Conservation (phyloP, 37 sponge, comb jelly and placozoan species). For the Agelas oroides region DNA sequence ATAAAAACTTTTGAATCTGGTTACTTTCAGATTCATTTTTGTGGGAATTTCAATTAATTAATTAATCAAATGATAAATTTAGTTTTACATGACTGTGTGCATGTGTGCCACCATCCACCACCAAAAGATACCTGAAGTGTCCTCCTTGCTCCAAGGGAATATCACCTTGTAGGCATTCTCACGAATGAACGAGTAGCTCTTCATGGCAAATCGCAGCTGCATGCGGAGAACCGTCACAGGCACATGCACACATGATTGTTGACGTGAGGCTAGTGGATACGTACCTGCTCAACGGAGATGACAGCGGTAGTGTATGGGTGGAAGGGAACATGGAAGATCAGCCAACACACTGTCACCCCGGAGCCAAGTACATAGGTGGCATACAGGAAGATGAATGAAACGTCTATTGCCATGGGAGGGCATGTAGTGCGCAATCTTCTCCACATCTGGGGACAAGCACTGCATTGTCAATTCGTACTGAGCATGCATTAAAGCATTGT, state of each 20-base stretch:
- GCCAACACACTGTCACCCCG: background rate
- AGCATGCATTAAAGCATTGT: background rate
- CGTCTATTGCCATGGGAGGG: background rate
- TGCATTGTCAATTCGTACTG: too few species aligned
- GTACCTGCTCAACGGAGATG: background rate
- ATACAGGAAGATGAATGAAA: background rate
- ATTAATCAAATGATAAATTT: too few species aligned
- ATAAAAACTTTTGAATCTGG: too few species aligned
- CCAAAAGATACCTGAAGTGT: conserved; percentile 19
- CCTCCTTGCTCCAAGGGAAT: conserved; percentile 71
- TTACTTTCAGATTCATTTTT: too few species aligned
- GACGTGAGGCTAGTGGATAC: too few species aligned
- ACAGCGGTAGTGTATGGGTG: background rate
- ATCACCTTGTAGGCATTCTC: conserved; percentile 82
- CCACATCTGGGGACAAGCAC: conserved; percentile 5
- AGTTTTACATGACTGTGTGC: too few species aligned
- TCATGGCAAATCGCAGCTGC: conserved; percentile 74
- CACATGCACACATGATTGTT: too few species aligned
- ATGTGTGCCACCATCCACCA: too few species aligned
- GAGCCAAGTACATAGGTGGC: background rate
- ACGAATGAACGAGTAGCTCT: conserved; percentile 75
- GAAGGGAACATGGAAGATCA: background rate
- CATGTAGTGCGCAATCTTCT: background rate
- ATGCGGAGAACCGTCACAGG: too few species aligned
- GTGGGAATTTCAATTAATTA: too few species aligned